Evolutionary conservation across 2,113 vertebrate genomes (phyloP).

Genomic region (Bubalus kerabau): DNA sequence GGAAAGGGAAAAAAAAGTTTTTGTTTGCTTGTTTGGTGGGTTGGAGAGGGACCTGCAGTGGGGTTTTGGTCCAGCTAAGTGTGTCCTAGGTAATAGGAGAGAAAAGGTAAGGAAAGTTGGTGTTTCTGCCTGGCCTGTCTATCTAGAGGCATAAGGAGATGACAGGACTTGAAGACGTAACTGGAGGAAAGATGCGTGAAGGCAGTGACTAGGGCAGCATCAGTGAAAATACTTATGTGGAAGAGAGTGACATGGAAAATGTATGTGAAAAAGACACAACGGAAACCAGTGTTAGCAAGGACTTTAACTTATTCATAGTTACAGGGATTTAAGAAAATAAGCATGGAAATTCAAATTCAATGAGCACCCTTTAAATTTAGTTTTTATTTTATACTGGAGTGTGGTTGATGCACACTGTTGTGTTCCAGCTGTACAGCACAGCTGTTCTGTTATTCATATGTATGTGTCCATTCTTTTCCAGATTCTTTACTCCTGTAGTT

Average conservation of each 20-base stretch:
- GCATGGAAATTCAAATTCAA: background rate
- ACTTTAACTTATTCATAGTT: background rate
- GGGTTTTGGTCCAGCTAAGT: background rate
- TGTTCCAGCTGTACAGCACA: background rate
- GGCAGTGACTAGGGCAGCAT: too few species aligned
- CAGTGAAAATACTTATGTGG: background rate
- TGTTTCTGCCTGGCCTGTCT: background rate
- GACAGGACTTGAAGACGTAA: background rate
- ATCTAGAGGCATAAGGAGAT: background rate
- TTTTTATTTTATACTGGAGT: background rate
- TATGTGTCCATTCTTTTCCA: background rate
- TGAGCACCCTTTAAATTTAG: background rate
- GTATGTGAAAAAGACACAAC: background rate
- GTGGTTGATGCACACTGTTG: background rate
- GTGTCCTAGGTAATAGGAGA: background rate
- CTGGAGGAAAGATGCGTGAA: background rate
- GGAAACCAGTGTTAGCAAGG: background rate
- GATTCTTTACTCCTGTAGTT: background rate
- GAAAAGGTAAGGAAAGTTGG: background rate
- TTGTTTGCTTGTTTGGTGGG: background rate
- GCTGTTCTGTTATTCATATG: too few species aligned
- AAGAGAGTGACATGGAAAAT: background rate
- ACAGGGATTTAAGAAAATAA: background rate
- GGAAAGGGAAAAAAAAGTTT: background rate
- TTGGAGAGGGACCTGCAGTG: background rate